Base-by-base conservation (phyloP, 2,888 invertebrate genomes). In the Andrena minutula region DNA sequence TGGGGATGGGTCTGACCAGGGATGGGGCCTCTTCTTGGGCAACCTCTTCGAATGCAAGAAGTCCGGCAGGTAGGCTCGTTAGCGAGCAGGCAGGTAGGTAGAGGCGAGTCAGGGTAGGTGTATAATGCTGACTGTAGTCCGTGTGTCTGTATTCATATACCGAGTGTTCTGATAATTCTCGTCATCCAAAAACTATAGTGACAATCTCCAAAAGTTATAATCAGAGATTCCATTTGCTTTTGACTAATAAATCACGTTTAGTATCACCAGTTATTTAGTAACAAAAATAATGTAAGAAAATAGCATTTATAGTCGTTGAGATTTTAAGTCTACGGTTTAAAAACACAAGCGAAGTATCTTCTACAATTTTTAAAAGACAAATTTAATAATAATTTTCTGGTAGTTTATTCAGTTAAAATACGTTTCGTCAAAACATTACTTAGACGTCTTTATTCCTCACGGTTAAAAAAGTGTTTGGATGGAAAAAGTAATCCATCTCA, bases 61-160 rank as follows among this genome's bases (percentile, higher is more conserved):
- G 92, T 92, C 91, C 92, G 92, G 93, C 92, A 92, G 92, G 93
- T 93, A 93, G 92, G 92, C 93, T 93, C 92, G 93, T 93, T 93
- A 93, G 92, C 92, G 90, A 90, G 90, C 92, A 92, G 93, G 93
- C 92, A 93, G 92, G 91, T 88, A 90, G 90, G 89, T 86, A 90
- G 89, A 83, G 84, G 79, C 85, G 83, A 88, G 88, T 85, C 88
- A 88, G 89, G 87, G 86, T 88, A 89, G 88, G 88, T 89, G 89
- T 89, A 90, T 89, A 91, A 90, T 89, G 86, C 89, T 91, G 90
- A 92, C 91, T 91, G 91, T 91, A 90, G 90, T 89, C 90, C 85
- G 89, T 89, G 89, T 86, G 89, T 90, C 89, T 89, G 89, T 89
- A 86, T 87, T 80, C 74, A 88, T 91, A 79, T 92, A 93, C 90